Conservation (phyloP, 2,113 vertebrate species). For the Rynchops niger region DNA sequence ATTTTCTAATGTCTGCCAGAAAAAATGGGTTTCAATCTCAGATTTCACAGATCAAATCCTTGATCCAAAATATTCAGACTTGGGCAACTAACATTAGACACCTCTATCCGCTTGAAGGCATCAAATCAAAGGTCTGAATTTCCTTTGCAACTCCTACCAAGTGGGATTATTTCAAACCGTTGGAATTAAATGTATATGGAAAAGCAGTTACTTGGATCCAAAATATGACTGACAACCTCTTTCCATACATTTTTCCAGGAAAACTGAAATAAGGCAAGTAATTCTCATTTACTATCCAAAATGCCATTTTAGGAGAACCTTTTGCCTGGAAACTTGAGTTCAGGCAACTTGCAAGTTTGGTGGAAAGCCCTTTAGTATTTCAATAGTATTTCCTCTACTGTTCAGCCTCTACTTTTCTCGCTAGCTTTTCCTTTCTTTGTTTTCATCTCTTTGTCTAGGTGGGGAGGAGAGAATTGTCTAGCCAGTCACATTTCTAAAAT, state of each 20-base stretch:
- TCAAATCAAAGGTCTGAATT: conserved; percentile 5
- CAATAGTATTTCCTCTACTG: background rate
- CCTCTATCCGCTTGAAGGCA: background rate
- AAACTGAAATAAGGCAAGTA: background rate
- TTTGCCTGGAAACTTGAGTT: background rate
- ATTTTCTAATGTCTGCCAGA: background rate
- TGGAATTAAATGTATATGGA: background rate
- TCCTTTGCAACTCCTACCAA: background rate
- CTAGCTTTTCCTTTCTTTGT: background rate
- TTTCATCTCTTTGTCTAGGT: background rate
- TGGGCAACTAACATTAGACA: background rate
- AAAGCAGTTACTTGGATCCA: background rate
- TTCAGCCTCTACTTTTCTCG: background rate
- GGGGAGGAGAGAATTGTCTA: background rate
- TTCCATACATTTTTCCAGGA: background rate
- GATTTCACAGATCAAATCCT: background rate
- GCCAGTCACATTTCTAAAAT: background rate
- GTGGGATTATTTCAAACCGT: background rate
- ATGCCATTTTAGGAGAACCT: background rate
- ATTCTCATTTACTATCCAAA: background rate
- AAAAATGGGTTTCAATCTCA: background rate
- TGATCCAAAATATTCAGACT: background rate
- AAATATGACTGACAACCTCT: background rate
- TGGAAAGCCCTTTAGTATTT: background rate
- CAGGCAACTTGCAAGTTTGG: background rate